Evolutionary conservation across 2,113 vertebrate species (phyloP).

Genomic region (Sitta europaea): DNA sequence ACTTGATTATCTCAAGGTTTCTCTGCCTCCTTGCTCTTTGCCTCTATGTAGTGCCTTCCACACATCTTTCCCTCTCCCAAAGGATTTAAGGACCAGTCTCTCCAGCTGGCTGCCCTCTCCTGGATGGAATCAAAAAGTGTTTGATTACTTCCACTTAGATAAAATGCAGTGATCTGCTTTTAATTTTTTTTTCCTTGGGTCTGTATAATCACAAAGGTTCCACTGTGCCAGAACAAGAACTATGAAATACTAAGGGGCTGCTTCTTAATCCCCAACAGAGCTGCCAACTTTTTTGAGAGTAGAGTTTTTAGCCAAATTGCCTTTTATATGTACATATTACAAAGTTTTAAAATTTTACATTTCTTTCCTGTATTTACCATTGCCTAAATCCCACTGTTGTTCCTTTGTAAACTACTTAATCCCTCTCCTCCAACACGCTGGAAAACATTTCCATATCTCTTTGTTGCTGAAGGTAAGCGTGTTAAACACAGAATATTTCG

Average conservation of each 20-base stretch:
- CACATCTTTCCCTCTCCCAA: background rate
- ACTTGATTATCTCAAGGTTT: background rate
- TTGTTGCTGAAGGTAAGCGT: background rate
- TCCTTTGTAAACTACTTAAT: background rate
- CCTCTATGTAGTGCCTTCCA: background rate
- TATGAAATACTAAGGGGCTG: background rate
- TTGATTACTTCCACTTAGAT: background rate
- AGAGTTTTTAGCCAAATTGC: background rate
- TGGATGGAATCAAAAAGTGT: conserved; percentile 49
- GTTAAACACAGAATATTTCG: background rate
- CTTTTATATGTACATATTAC: background rate
- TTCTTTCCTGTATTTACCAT: background rate
- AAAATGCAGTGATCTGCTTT: background rate
- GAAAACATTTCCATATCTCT: background rate
- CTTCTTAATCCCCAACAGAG: background rate
- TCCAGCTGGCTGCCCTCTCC: conserved; percentile 50
- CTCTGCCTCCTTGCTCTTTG: background rate
- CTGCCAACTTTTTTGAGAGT: background rate
- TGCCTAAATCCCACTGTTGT: background rate
- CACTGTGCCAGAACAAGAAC: background rate
- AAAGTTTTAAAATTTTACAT: background rate
- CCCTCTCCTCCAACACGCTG: background rate
- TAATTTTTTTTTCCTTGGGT: background rate
- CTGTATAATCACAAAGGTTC: background rate
- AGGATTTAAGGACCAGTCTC: background rate